Percentiles rank a stretch among this genome's conserved stretches.
These are phyloP conservation scores for Muscina levida DNA, from an alignment of 2,888 invertebrate species.

Conservation along the genomic window DNA sequence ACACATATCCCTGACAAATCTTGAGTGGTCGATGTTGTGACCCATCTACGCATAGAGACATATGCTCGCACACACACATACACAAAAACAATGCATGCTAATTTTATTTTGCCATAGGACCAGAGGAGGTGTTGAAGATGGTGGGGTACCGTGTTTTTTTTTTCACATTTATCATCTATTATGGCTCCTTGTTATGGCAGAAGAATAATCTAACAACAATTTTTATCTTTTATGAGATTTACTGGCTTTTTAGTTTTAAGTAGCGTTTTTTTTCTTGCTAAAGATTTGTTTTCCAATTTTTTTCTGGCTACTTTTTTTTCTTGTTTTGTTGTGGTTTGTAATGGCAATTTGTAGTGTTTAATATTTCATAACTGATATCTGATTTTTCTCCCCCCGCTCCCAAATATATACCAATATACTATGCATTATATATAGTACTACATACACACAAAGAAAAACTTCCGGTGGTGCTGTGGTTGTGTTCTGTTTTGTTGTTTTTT, in stretches of 20 bases:
- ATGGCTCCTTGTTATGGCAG: too few relatives aligned
- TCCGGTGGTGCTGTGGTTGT: slow-evolving; percentile 36
- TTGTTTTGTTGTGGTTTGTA: slow-evolving; percentile 23
- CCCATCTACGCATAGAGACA: neutral
- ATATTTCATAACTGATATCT: slow-evolving; percentile 4
- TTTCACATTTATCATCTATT: too few relatives aligned
- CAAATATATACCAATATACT: neutral
- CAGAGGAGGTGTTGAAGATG: too few relatives aligned
- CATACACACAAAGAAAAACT: slow-evolving; percentile 19
- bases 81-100: neutral
- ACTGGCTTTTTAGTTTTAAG: slow-evolving; percentile 7
- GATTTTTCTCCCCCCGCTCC: neutral
- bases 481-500: slow-evolving; percentile 16
- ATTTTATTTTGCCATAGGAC: slow-evolving; percentile 3
- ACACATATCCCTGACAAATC: neutral
- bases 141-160: too few relatives aligned
- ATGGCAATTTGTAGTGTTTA: slow-evolving; percentile 23
- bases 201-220: slow-evolving; percentile 12
- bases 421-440: neutral
- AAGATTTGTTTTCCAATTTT: neutral
- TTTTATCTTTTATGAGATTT: neutral
- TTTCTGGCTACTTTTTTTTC: neutral
- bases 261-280: neutral
- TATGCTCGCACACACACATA: neutral
- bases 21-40: neutral